phyloP scores from a whole-genome alignment of 1,140 invertebrate species.

The Sarcophaga bullata region DNA sequence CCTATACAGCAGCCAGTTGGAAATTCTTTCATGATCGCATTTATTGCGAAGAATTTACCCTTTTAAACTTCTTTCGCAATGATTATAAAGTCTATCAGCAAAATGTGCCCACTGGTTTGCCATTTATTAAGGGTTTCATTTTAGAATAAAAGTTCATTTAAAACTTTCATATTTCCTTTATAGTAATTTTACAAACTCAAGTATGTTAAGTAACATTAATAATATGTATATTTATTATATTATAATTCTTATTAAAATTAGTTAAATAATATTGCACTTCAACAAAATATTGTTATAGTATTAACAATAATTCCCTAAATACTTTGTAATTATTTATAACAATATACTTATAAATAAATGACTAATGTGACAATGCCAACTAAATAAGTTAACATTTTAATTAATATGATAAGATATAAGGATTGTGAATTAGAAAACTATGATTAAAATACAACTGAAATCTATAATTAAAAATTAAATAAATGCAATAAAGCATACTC shows the following conservation, averaged over 20 bases:
- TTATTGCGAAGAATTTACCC: slow-evolving; percentile 88
- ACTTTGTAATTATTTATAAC: too few species aligned
- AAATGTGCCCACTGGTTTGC: slow-evolving; percentile 88
- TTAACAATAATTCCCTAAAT: too few species aligned
- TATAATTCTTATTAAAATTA: too few species aligned
- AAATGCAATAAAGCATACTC: too few species aligned
- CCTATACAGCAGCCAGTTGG: slow-evolving; percentile 87
- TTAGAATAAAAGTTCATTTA: slow-evolving; percentile 28
- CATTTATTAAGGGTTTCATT: slow-evolving; percentile 82
- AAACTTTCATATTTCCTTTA: neutral
- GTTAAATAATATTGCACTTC: too few species aligned
- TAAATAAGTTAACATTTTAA: slow-evolving; percentile 27
- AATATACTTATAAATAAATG: neutral
- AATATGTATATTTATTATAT: too few species aligned
- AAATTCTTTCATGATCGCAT: slow-evolving; percentile 92
- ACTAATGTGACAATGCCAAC: slow-evolving; percentile 18
- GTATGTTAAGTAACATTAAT: too few species aligned
- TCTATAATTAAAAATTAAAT: too few species aligned
- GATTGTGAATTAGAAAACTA: too few species aligned
- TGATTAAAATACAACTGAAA: too few species aligned
- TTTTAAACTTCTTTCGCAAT: slow-evolving; percentile 93
- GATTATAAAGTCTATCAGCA: slow-evolving; percentile 91
- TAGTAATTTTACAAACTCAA: neutral
- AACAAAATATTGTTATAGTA: too few species aligned
- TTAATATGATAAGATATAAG: neutral